Evolutionary conservation across 2,113 vertebrate genomes (phyloP), one percentile per base, ranked within the genome.

Genomic region (Origma solitaria): DNA sequence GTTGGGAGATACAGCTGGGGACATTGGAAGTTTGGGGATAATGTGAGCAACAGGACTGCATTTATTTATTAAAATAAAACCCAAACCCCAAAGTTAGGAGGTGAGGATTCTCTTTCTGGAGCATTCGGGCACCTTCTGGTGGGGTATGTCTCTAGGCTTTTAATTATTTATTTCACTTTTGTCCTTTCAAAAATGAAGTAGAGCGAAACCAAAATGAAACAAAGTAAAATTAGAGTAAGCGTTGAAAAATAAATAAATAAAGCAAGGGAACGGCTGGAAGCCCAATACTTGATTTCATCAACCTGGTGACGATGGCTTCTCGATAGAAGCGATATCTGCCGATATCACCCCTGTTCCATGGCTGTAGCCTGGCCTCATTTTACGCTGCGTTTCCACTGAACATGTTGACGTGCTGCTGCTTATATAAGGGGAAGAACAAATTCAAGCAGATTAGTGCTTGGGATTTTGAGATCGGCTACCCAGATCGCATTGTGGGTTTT

Each of bases 401-500:
- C 95, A 97, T 98, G 98, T 98, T 98, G 98, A 97, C 92, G 97
- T 98, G 98, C 97, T 98, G 97, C 97, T 97, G 98, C 97, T 98
- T 98, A 98, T 98, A 98, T 98, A 98, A 98, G 98, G 97, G 95
- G 78, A 97, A 96, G 97, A 97, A 97, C 97, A 94, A 97, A 97
- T 97, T 92, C 96, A 96, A 98, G 97, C 98, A 97, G 97, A 97
- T 98, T 98, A 98, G 97, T 97, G 97, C 96, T 98, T 96, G 96
- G 96, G 97, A 97, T 98, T 98, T 98, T 97, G 97, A 98, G 98
- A 98, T 98, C 94, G 96, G 95, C 97, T 98, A 96, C 95, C 97
- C 97, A 97, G 97, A 98, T 98, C 96, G 53, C 33, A 81, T 93
- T 96, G 94, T 96, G 94, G 85, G 81, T 50, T 88, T 96, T 97